Conservation (phyloP, 2,797 vertebrate species). For the Mastacembelus armatus region DNA sequence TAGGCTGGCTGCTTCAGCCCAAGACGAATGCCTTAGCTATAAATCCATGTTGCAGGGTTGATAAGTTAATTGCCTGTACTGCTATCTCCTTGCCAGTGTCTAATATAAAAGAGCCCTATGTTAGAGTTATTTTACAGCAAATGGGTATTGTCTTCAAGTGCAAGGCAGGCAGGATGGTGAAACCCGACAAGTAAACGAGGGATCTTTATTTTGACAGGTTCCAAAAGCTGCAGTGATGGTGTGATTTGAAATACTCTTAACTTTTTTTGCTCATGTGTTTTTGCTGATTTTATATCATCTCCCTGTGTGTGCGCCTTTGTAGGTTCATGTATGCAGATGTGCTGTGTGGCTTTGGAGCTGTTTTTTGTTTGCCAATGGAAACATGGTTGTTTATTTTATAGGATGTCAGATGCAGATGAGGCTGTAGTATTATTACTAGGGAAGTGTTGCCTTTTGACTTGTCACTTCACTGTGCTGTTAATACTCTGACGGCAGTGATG, state of each 20-base stretch:
- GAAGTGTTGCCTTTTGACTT: slow-evolving; percentile 26
- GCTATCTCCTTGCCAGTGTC: slow-evolving; percentile 70
- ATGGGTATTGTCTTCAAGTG: slow-evolving; percentile 55
- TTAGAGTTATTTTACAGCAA: slow-evolving; percentile 75
- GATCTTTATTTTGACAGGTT: slow-evolving; percentile 34
- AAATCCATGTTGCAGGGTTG: slow-evolving; percentile 78
- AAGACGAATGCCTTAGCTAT: slow-evolving; percentile 67
- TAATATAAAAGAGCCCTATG: slow-evolving; percentile 64
- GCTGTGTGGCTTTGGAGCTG: background rate
- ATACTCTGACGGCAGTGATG: slow-evolving; percentile 32
- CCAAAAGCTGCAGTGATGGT: slow-evolving; percentile 1
- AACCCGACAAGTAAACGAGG: slow-evolving; percentile 51
- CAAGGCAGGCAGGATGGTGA: slow-evolving; percentile 31
- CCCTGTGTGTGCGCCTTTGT: slow-evolving; percentile 8
- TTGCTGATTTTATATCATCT: background rate
- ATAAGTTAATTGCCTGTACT: slow-evolving; percentile 81
- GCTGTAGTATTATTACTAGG: background rate
- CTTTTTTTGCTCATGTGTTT: background rate
- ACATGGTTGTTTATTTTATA: slow-evolving; percentile 24
- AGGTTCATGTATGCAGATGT: background rate
- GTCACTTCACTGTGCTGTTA: slow-evolving; percentile 35
- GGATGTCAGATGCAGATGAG: slow-evolving; percentile 12
- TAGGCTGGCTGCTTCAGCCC: slow-evolving; percentile 52
- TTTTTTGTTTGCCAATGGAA: slow-evolving; percentile 5
- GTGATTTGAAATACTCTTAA: slow-evolving; percentile 11